These are phyloP conservation scores for Thoracochromis brauschi DNA, from an alignment of 2,113 vertebrate species.

Conservation along the genomic window DNA sequence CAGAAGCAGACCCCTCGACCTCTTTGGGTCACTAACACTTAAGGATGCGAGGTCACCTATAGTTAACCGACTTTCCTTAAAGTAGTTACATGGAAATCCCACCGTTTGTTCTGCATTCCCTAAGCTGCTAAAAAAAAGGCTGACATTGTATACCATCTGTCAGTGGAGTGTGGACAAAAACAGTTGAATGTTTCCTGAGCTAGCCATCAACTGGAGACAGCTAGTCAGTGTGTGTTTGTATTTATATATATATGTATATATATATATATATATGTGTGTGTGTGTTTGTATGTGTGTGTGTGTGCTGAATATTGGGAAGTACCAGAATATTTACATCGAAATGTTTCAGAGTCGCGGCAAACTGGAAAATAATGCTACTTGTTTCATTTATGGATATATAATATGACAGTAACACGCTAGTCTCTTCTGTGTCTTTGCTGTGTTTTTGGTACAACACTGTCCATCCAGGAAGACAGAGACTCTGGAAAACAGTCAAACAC, in stretches of 20 bases:
- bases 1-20: constrained; percentile 41
- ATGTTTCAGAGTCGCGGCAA: constrained; percentile 42
- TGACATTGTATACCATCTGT: constrained; percentile 41
- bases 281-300: not conserved
- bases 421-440: constrained; percentile 19
- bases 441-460: constrained; percentile 50
- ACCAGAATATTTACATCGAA: constrained; percentile 76
- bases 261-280: not conserved
- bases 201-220: constrained; percentile 12
- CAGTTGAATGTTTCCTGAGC: constrained; percentile 30
- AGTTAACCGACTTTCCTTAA: constrained; percentile 24
- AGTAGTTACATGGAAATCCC: constrained; percentile 32
- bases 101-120: constrained; percentile 23
- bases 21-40: constrained; percentile 50
- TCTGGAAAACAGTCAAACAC: constrained; percentile 31
- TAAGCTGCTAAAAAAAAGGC: constrained; percentile 30
- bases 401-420: constrained; percentile 20
- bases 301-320: constrained; percentile 62
- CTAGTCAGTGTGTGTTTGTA: constrained; percentile 10
- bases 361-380: constrained; percentile 62
- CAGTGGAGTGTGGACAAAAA: constrained; percentile 61
- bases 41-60: not conserved
- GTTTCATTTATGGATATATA: constrained; percentile 37
- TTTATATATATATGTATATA: not conserved
- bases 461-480: constrained; percentile 63